phyloP scores from a whole-genome alignment of 1,140 invertebrate genomes.

The Dendrolimus kikuchii region DNA sequence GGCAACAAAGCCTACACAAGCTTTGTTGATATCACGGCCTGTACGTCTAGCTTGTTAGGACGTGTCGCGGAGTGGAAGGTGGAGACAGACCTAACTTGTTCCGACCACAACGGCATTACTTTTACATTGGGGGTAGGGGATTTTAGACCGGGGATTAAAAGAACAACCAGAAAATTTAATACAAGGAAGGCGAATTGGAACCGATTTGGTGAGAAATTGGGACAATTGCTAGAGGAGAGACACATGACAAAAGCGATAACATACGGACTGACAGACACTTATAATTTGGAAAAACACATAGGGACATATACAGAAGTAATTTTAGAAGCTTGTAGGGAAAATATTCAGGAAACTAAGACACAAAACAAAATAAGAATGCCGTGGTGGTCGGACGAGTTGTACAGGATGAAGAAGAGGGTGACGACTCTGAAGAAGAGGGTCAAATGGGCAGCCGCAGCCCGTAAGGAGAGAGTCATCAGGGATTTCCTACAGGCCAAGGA shows the following conservation, averaged over 20 bases:
- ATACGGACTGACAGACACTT: conserved; percentile 6
- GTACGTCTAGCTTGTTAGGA: not conserved
- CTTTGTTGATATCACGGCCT: conserved; percentile 11
- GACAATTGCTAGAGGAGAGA: not conserved
- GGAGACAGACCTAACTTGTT: not conserved
- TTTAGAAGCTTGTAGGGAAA: conserved; percentile 2
- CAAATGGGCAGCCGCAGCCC: conserved; percentile 5
- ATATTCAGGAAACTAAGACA: conserved; percentile 8
- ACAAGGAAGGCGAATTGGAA: conserved; percentile 20
- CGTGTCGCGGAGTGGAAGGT: conserved; percentile 9
- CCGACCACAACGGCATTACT: conserved; percentile 14
- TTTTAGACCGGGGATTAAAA: conserved; percentile 1
- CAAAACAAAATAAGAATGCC: conserved; percentile 4
- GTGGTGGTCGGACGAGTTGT: conserved; percentile 17
- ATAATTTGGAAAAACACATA: conserved; percentile 5
- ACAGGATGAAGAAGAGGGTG: conserved; percentile 3
- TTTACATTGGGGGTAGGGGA: conserved; percentile 6
- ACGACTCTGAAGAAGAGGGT: not conserved
- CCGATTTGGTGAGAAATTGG: conserved; percentile 10
- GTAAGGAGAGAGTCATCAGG: conserved; percentile 4
- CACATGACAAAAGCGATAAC: conserved; percentile 4
- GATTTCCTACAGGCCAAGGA: conserved; percentile 12
- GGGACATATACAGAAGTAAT: conserved; percentile 5
- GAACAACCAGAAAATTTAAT: conserved; percentile 17
- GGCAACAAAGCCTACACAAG: conserved; percentile 1